Percentiles rank a stretch among this genome's conserved stretches.
Evolutionary conservation across 1,140 invertebrate genomes (phyloP).

Genomic region (Drosophila kanapiae): DNA sequence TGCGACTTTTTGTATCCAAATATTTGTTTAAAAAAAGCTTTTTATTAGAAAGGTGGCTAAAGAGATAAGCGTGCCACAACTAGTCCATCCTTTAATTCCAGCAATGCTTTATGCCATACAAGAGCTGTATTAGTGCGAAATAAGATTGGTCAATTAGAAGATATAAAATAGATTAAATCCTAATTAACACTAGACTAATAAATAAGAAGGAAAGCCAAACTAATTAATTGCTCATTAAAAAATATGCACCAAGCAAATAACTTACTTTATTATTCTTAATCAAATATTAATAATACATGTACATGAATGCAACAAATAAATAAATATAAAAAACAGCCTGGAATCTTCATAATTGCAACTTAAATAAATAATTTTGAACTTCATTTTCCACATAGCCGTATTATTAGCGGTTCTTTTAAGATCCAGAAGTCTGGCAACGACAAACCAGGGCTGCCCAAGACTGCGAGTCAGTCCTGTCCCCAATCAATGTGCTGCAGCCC

Average conservation of each 20-base stretch:
- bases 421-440: background rate
- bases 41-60: background rate
- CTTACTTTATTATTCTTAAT: background rate
- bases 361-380: background rate
- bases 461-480: background rate
- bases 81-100: conserved; percentile 15
- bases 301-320: background rate
- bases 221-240: background rate
- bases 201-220: background rate
- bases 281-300: background rate
- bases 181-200: too few relatives aligned
- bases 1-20: background rate
- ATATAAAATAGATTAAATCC: background rate
- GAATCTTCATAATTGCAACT: too few relatives aligned
- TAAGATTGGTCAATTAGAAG: background rate
- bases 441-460: background rate
- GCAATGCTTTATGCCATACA: conserved; percentile 14
- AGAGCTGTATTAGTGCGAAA: background rate
- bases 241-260: background rate
- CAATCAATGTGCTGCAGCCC: conserved; percentile 39
- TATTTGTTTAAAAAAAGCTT: background rate
- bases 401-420: background rate
- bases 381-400: background rate
- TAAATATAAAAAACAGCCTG: too few relatives aligned
- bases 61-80: background rate